Evolutionary conservation across 2,888 invertebrate genomes (phyloP), one percentile per base, ranked within the genome.

Genomic region (Sisyra nigra): DNA sequence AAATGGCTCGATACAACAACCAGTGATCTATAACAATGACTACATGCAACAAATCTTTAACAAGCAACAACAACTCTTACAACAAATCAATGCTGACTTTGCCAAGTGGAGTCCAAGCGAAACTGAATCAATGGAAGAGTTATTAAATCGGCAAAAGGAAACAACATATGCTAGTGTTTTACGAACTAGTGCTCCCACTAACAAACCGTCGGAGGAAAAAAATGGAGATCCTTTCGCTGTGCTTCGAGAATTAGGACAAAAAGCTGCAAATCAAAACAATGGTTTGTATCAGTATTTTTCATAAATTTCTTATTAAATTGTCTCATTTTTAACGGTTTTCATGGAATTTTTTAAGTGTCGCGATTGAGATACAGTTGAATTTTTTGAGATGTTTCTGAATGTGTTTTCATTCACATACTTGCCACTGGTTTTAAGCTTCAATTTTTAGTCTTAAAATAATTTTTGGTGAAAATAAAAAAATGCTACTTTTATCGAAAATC

Each of bases 271-370:
- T 52, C 49, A 46, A 42, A 63, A 51, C 35, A 55, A 54, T 34
- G 54, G 70, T 48, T 66, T 69, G 51, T 71, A 71, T 56, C 68
- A 71, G 55, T 71, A 71, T 60, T 72, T 72, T 61, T 68, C 69
- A 53, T 70, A 57, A 52, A 46, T 44, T n/a, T n/a, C n/a, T n/a
- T n/a, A n/a, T n/a, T n/a, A n/a, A n/a, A n/a, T n/a, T n/a, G n/a
- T n/a, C n/a, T n/a, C n/a, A n/a, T n/a, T n/a, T n/a, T n/a, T n/a
- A n/a, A n/a, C n/a, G n/a, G 11, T 33, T 33, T 24, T 45, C 29
- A 44, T 35, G 30, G 24, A n/a, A 30, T 30, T 29, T 29, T 30
- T 11, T 11, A 40, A 29, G 10, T 10, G 30, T 30, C 14, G 14
- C 30, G 14, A 11, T 15, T 34, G 34, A 34, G 11, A n/a, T 34